phyloP scores from a whole-genome alignment of 2,113 vertebrate genomes.

The Alligator sinensis region DNA sequence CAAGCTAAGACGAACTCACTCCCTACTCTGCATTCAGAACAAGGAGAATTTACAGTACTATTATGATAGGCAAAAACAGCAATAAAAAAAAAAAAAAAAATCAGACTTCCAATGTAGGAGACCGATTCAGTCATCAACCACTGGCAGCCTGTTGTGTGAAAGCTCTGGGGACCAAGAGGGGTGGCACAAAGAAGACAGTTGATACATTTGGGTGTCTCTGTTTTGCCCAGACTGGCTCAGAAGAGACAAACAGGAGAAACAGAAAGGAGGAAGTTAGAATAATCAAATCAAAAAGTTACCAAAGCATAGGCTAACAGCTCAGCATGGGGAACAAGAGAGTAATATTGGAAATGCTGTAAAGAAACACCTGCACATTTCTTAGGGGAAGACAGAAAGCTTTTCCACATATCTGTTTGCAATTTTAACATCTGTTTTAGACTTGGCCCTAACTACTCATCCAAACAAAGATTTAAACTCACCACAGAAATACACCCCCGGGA shows the following conservation, averaged over 20 bases:
- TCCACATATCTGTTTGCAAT: accelerated
- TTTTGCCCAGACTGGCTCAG: background rate
- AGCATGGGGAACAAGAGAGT: background rate
- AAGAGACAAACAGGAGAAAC: background rate
- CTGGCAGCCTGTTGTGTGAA: background rate
- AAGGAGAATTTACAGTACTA: background rate
- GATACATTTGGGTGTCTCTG: background rate
- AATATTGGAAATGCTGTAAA: background rate
- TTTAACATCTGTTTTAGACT: background rate
- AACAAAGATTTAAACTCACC: background rate
- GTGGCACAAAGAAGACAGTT: background rate
- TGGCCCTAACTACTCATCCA: background rate
- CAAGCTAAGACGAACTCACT: background rate
- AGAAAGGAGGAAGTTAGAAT: constrained; percentile 3
- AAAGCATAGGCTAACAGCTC: background rate
- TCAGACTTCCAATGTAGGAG: background rate
- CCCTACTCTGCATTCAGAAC: background rate
- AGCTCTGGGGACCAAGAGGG: background rate
- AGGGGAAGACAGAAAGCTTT: background rate
- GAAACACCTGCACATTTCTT: background rate
- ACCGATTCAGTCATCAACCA: background rate
- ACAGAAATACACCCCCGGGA: background rate
- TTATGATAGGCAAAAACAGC: background rate
- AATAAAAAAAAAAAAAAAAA: background rate
- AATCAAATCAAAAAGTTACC: background rate